Evolutionary conservation across 1,140 invertebrate genomes (phyloP).

Genomic region (Palaemon carinicauda): DNA sequence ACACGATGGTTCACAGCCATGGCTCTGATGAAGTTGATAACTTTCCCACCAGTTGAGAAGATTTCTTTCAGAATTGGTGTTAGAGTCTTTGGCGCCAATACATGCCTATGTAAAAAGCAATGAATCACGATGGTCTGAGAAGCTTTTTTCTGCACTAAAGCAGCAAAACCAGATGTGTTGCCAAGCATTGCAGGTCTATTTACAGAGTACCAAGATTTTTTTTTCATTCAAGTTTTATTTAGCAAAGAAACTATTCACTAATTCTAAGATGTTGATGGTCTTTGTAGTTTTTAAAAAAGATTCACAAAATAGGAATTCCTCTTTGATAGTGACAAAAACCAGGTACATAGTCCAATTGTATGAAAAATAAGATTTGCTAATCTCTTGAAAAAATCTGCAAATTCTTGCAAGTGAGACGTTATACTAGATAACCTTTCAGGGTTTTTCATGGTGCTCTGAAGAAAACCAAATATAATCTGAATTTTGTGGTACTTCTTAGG

Average conservation of each 20-base stretch:
- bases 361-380: too few relatives aligned
- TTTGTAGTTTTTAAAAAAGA: too few relatives aligned
- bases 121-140: background rate
- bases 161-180: conserved; percentile 7
- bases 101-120: background rate
- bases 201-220: conserved; percentile 20
- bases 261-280: conserved; percentile 8
- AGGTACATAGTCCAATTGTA: too few relatives aligned
- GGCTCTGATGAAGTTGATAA: conserved; percentile 3
- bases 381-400: too few relatives aligned
- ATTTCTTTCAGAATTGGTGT: background rate
- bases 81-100: background rate
- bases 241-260: conserved; percentile 25
- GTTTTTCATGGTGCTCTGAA: too few relatives aligned
- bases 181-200: background rate
- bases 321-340: too few relatives aligned
- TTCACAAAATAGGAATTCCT: too few relatives aligned
- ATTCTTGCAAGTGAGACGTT: too few relatives aligned
- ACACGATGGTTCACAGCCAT: background rate
- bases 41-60: background rate
- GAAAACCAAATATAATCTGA: too few relatives aligned
- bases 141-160: conserved; percentile 15
- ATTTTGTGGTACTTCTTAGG: too few relatives aligned
- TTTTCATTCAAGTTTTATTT: conserved; percentile 4
- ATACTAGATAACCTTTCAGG: too few relatives aligned